phyloP scores from a whole-genome alignment of 2,888 invertebrate genomes.

The Liopterus haemorrhoidalis region DNA sequence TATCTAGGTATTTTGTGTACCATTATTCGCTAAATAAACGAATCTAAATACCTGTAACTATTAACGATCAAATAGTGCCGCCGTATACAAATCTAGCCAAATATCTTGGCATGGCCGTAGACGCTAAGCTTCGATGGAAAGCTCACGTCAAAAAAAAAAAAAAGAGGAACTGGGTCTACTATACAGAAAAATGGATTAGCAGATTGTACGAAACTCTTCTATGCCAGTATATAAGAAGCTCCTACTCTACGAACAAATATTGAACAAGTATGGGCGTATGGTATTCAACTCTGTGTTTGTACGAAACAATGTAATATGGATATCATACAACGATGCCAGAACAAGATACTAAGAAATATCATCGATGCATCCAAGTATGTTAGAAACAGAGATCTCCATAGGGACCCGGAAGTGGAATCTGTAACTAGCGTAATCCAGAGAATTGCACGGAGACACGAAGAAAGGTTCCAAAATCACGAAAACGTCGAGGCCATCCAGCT shows the following conservation, averaged over 20 bases:
- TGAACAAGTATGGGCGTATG: constrained; percentile 15
- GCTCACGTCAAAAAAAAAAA: constrained; percentile 25
- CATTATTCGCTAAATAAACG: too few species aligned
- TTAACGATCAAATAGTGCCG: too few species aligned
- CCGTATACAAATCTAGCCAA: constrained; percentile 22
- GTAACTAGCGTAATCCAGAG: constrained; percentile 20
- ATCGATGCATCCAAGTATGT: constrained; percentile 21
- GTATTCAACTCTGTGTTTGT: constrained; percentile 15
- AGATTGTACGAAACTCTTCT: constrained; percentile 12
- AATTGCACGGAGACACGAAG: constrained; percentile 25
- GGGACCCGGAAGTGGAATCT: constrained; percentile 20
- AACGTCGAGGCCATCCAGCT: constrained; percentile 25
- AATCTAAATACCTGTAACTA: too few species aligned
- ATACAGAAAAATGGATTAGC: constrained; percentile 18
- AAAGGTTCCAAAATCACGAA: constrained; percentile 24
- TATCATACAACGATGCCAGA: constrained; percentile 13
- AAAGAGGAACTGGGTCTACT: constrained; percentile 11
- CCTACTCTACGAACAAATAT: constrained; percentile 17
- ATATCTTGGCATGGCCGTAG: constrained; percentile 24
- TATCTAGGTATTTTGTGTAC: too few species aligned
- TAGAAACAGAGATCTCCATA: constrained; percentile 24
- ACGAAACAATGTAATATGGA: constrained; percentile 10
- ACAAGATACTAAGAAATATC: constrained; percentile 17
- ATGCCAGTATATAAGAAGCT: constrained; percentile 16
- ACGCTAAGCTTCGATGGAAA: constrained; percentile 19